These are phyloP conservation scores for Ennomos quercinarius DNA, from an alignment of 2,888 invertebrate genomes.

Conservation along the genomic window DNA sequence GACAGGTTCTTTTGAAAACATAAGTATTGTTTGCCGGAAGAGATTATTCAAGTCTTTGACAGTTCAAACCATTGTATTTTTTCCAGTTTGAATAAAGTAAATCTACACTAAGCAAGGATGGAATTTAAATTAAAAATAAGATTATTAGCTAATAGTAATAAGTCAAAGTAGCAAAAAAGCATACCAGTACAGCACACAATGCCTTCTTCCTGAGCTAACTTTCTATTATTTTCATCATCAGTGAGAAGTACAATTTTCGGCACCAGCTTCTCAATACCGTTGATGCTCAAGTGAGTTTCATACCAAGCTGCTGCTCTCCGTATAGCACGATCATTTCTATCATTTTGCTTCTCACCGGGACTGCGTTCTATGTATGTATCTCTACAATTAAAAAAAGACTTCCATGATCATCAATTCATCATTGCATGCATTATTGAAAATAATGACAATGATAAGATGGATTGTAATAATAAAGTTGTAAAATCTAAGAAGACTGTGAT, in stretches of 20 bases:
- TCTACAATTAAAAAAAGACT: conserved; percentile 75
- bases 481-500: no score
- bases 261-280: conserved; percentile 54
- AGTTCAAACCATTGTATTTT: no score
- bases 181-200: conserved; percentile 90
- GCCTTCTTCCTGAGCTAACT: conserved; percentile 89
- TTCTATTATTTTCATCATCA: conserved; percentile 92
- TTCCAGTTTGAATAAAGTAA: no score
- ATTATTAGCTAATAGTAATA: background rate
- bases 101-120: no score
- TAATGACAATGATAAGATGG: no score
- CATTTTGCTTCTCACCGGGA: conserved; percentile 93
- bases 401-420: background rate
- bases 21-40: no score
- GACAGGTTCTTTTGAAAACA: no score
- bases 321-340: conserved; percentile 96
- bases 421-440: no score
- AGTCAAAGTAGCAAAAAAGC: background rate
- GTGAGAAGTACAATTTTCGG: conserved; percentile 91
- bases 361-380: conserved; percentile 94
- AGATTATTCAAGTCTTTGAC: no score
- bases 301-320: conserved; percentile 94
- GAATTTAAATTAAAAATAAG: no score
- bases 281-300: conserved; percentile 87
- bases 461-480: no score